These are phyloP conservation scores for Phlogophora meticulosa DNA, from an alignment of 2,888 invertebrate species.

Conservation along the genomic window DNA sequence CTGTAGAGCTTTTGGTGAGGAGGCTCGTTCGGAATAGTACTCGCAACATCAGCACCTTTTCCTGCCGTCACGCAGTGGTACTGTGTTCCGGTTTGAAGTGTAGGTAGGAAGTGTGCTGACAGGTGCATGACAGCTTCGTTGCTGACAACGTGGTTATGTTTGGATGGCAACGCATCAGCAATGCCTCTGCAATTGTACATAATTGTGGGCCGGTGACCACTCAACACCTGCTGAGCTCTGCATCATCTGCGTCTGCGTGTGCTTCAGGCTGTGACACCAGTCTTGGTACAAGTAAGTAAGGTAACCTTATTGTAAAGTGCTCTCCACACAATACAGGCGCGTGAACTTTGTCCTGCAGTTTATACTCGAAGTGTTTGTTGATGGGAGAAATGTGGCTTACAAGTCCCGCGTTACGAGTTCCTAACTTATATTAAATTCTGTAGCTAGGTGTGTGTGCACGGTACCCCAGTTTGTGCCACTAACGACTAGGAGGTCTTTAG, in stretches of 20 bases:
- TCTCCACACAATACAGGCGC: not conserved
- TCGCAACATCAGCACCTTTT: too few species aligned
- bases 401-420: constrained; percentile 3
- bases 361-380: constrained; percentile 3
- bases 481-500: not conserved
- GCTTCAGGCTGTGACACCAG: not conserved
- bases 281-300: not conserved
- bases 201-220: too few species aligned
- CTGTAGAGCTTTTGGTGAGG: too few species aligned
- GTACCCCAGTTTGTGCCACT: not conserved
- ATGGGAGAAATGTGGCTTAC: not conserved
- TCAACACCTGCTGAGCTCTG: too few species aligned
- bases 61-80: too few species aligned
- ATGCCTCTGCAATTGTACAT: too few species aligned
- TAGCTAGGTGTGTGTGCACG: not conserved
- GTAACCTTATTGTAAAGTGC: constrained; percentile 15
- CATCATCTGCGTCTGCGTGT: not conserved
- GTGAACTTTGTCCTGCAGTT: constrained; percentile 24
- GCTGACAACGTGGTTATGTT: too few species aligned
- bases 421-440: constrained; percentile 26
- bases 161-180: too few species aligned
- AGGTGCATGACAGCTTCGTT: too few species aligned
- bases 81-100: too few species aligned
- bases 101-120: too few species aligned
- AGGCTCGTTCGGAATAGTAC: too few species aligned